Evolutionary conservation across 2,113 vertebrate genomes (phyloP), one percentile per base, ranked within the genome.

Genomic region (Trogon melanurus): DNA sequence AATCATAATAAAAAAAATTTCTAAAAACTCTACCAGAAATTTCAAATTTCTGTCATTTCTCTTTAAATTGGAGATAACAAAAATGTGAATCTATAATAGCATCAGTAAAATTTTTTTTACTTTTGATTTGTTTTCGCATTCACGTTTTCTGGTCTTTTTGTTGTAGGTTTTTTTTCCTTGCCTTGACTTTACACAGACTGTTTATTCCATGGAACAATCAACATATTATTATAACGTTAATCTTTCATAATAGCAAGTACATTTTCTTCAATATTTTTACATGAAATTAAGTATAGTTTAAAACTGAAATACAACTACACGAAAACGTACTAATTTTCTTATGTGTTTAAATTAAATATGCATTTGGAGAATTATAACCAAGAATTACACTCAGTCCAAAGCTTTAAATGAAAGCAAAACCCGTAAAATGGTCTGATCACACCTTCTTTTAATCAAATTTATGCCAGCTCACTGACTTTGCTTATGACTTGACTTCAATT

Each of bases 401-500:
- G 20, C 69, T 94, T 91, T 90, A 91, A 96, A 86, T 71, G 41
- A 61, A 91, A 97, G 85, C 67, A 89, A 97, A 94, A 67, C 88
- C 78, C 8, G 14, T 78, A 54, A 93, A 95, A 96, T 45, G 60
- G 71, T 57, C 44, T 79, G 60, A 92, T 85, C 83, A 50, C 50
- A 64, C 79, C 47, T 94, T 94, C 91, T 93, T 85, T 95, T 97
- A 96, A 92, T 67, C 72, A 95, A 95, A 96, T 95, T 97, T 85
- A 94, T 93, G 92, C 93, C 96, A 96, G 96, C 96, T 96, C 80
- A 92, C 93, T 95, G 93, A 94, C 92, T 95, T 97, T 91, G 61
- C 86, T 89, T 96, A 92, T 83, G 82, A 92, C 54, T 93, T 91
- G 88, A 93, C 95, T 97, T 97, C 93, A 94, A 54, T 96, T 96